phyloP scores from a whole-genome alignment of 53 echinoderm and acorn worm genomes.

The Paracentrotus lividus region DNA sequence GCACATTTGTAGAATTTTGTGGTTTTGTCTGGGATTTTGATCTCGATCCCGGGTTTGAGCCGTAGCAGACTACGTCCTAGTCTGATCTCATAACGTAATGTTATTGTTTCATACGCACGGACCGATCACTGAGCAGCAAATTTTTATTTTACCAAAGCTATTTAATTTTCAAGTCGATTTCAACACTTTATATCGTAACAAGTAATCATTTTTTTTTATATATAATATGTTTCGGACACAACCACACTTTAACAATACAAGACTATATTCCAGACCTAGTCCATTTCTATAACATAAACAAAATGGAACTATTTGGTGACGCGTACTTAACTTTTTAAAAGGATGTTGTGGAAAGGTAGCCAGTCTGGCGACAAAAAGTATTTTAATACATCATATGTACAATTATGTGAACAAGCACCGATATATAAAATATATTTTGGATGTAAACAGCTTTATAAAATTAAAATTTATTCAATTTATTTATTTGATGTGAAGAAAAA shows the following conservation, averaged over 20 bases:
- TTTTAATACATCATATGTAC: background rate
- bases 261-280: too few relatives aligned
- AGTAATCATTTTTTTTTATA: too few relatives aligned
- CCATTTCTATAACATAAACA: background rate
- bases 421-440: background rate
- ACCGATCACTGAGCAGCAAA: background rate
- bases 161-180: background rate
- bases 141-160: background rate
- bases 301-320: background rate
- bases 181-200: too few relatives aligned
- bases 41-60: too few relatives aligned
- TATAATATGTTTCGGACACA: too few relatives aligned
- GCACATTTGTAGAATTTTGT: too few relatives aligned
- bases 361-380: conserved; percentile 40
- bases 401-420: background rate
- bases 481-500: background rate
- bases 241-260: background rate
- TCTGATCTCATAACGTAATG: background rate
- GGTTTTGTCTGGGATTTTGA: too few relatives aligned
- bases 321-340: background rate
- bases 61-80: too few relatives aligned
- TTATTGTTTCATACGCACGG: background rate
- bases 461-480: background rate
- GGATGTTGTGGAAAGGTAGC: conserved; percentile 1
- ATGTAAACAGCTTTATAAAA: too few relatives aligned